Percentiles rank a stretch among this genome's conserved stretches.
phyloP scores from a whole-genome alignment of 2,113 vertebrate species.

The Lophotis ruficrista region DNA sequence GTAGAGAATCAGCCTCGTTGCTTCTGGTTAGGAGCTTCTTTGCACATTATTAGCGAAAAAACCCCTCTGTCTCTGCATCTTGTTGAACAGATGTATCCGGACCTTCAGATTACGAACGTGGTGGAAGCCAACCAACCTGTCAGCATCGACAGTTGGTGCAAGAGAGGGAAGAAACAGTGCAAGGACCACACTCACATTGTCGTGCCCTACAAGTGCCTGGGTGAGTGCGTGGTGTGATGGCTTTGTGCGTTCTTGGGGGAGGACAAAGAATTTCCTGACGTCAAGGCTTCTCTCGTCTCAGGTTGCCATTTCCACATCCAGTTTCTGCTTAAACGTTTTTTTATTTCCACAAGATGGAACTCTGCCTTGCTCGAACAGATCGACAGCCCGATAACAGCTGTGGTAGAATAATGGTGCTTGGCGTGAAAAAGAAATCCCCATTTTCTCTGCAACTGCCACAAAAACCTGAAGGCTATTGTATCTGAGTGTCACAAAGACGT shows the following conservation, averaged over 20 bases:
- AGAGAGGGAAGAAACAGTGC: slow-evolving; percentile 90
- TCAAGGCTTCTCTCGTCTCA: neutral
- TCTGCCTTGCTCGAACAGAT: neutral
- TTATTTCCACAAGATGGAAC: neutral
- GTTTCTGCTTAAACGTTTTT: neutral
- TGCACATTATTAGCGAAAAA: neutral
- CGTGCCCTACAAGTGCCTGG: slow-evolving; percentile 94
- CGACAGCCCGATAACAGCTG: neutral
- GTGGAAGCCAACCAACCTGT: slow-evolving; percentile 93
- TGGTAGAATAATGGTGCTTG: slow-evolving; percentile 1
- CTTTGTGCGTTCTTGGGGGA: neutral
- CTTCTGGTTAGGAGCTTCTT: neutral
- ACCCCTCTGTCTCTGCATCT: neutral
- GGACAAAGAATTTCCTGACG: neutral
- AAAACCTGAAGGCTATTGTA: slow-evolving; percentile 53
- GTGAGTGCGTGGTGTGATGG: slow-evolving; percentile 72
- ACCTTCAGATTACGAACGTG: slow-evolving; percentile 95
- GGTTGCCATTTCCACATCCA: neutral
- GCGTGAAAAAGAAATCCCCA: neutral
- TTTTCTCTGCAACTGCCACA: slow-evolving; percentile 10
- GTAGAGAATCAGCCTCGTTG: neutral
- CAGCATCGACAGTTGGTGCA: slow-evolving; percentile 94
- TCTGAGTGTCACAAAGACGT: slow-evolving; percentile 13
- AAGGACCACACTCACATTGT: slow-evolving; percentile 88
- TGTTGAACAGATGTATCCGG: slow-evolving; percentile 88